Conservation (phyloP, 2,113 vertebrate species). For the Megaleporinus macrocephalus region DNA sequence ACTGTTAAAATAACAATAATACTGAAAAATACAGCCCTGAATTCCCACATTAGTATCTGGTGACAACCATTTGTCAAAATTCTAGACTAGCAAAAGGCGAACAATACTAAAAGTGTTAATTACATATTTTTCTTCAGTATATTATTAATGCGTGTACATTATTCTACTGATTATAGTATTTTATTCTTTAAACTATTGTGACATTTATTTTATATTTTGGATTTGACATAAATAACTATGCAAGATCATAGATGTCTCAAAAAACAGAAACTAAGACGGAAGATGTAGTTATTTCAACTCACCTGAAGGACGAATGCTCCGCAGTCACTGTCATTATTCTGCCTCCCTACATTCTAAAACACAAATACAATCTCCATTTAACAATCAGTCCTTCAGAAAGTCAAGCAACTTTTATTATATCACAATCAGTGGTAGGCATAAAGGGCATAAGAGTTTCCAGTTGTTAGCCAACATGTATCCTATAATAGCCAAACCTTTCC, state of each 20-base stretch:
- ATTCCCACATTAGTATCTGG: too few species aligned
- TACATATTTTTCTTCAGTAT: too few species aligned
- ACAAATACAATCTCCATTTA: constrained; percentile 32
- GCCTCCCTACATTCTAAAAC: constrained; percentile 89
- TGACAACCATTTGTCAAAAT: too few species aligned
- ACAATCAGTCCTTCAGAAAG: neutral
- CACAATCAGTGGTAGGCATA: neutral
- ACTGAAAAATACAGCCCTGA: too few species aligned
- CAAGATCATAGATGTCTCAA: neutral
- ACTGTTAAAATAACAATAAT: too few species aligned
- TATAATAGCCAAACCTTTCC: too few species aligned
- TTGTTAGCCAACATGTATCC: too few species aligned
- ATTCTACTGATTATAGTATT: too few species aligned
- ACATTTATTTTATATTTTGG: neutral
- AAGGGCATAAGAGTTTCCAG: too few species aligned
- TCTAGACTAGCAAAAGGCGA: too few species aligned
- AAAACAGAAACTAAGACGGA: neutral
- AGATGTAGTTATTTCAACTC: constrained; percentile 61
- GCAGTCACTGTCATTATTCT: constrained; percentile 94
- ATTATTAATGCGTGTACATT: neutral
- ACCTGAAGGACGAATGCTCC: constrained; percentile 94
- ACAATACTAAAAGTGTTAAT: too few species aligned
- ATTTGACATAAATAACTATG: neutral
- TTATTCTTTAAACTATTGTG: neutral
- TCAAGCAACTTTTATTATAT: neutral